These are phyloP conservation scores for Nipponacmea schrenckii DNA, from an alignment of 2,888 invertebrate genomes.

Conservation along the genomic window DNA sequence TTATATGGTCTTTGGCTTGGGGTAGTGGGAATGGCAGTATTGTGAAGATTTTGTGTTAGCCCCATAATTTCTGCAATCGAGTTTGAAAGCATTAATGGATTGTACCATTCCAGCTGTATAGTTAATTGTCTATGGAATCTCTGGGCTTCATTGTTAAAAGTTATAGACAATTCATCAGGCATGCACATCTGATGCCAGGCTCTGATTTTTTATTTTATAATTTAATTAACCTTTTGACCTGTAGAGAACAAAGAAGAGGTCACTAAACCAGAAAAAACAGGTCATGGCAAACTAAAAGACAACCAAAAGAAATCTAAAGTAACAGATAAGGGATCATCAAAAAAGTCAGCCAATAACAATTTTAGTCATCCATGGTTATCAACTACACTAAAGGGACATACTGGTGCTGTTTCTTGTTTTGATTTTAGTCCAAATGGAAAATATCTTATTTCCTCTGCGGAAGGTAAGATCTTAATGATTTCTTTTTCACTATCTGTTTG, in stretches of 20 bases:
- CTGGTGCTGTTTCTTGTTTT: slow-evolving; percentile 78
- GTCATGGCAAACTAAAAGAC: slow-evolving; percentile 9
- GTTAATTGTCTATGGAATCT: too few relatives aligned
- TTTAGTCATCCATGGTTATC: slow-evolving; percentile 84
- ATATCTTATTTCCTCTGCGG: slow-evolving; percentile 84
- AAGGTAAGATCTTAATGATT: slow-evolving; percentile 75
- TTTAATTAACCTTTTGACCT: neutral
- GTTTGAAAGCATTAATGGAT: too few relatives aligned
- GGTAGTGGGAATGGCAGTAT: too few relatives aligned
- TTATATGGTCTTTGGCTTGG: too few relatives aligned
- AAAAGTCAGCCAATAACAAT: slow-evolving; percentile 38
- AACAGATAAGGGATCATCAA: slow-evolving; percentile 27
- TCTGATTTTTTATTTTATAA: too few relatives aligned
- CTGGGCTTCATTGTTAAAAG: too few relatives aligned
- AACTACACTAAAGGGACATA: slow-evolving; percentile 85
- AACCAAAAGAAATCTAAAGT: slow-evolving; percentile 25
- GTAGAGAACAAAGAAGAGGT: slow-evolving; percentile 5
- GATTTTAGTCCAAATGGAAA: slow-evolving; percentile 88
- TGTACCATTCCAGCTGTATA: too few relatives aligned
- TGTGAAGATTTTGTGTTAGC: too few relatives aligned
- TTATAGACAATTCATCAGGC: too few relatives aligned
- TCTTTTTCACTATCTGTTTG: neutral
- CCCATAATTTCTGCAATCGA: too few relatives aligned
- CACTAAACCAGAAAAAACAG: slow-evolving; percentile 17
- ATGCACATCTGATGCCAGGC: too few relatives aligned